Evolutionary conservation across 2,888 invertebrate species (phyloP), one percentile per base, ranked within the genome.

Genomic region (Cordilura impudica): DNA sequence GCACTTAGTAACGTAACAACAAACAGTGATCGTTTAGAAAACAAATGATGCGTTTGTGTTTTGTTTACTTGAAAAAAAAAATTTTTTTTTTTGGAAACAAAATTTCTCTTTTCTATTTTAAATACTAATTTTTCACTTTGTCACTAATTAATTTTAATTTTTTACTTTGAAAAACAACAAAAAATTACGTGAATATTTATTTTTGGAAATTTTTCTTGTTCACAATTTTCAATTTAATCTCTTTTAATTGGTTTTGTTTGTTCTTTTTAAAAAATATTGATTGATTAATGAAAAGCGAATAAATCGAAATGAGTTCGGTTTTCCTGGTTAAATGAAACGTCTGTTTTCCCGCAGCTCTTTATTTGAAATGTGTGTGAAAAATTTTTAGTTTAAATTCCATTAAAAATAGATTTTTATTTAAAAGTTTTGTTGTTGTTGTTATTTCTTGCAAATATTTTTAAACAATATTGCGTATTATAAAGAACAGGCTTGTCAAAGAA

Each of bases 351-450:
- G 18, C 39, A 47, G 21, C 39, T 66, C 60, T 60, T 71, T 54
- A 31, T 61, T 39, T 43, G 12, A 60, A 78, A 78, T 74, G 58
- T 66, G 66, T 74, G 53, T 56, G 66, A 61, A 56, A n/a, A 65
- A 31, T 70, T 61, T 54, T 31, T 26, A 21, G 31, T 63, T 65
- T 49, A 70, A 16, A 66, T 74, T 74, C 16, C 39, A 71, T 66
- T 74, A 67, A 74, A 73, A 79, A 79, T 75, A 74, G 74, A 79
- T 78, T 53, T 78, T 69, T 65, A 19, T 70, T 61, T 56, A 26
- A 31, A 58, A 58, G n/a, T 45, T 23, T 58, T 26, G 14, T 60
- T 60, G 31, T 67, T 60, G 29, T 21, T 43, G 43, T 63, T 60
- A 18, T 60, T 14, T 51, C 10, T 21, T 53, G 45, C 21, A 23